phyloP scores from a whole-genome alignment of 2,888 invertebrate species.

The Corbicula japonica region DNA sequence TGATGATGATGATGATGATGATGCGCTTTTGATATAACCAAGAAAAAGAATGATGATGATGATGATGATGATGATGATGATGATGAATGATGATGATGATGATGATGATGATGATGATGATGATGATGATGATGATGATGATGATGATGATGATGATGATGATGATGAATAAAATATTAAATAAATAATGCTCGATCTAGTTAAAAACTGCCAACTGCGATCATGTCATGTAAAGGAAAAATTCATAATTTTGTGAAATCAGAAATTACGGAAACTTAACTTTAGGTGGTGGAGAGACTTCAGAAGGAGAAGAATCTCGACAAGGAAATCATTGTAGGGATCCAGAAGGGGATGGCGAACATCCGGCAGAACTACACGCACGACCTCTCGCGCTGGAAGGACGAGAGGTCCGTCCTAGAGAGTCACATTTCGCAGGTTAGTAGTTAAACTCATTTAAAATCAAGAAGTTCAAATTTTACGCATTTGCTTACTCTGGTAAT shows the following conservation, averaged over 20 bases:
- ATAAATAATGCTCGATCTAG: no score
- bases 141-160: slow-evolving; percentile 4
- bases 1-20: slow-evolving; percentile 13
- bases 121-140: slow-evolving; percentile 4
- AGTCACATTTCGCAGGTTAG: slow-evolving; percentile 78
- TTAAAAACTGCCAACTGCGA: no score
- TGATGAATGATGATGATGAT: slow-evolving; percentile 4
- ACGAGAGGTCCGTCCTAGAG: slow-evolving; percentile 77
- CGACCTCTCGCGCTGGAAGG: slow-evolving; percentile 78
- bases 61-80: slow-evolving; percentile 2
- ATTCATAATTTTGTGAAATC: no score
- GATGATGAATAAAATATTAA: no score
- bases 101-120: slow-evolving; percentile 2
- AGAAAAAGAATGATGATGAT: slow-evolving; percentile 4
- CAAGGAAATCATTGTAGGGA: slow-evolving; percentile 76
- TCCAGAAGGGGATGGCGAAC: slow-evolving; percentile 78
- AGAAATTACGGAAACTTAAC: no score
- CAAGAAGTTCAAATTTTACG: no score
- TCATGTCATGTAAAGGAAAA: no score
- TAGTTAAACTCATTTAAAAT: no score
- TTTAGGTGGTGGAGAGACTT: slow-evolving; percentile 71
- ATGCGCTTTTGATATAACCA: no score
- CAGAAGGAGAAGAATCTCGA: slow-evolving; percentile 77
- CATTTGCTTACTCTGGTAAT: no score
- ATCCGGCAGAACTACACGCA: slow-evolving; percentile 75